A percentile compares a stretch with the other conserved stretches of the same genome.
phyloP scores from a whole-genome alignment of 2,113 vertebrate species.

The Ondatra zibethicus region DNA sequence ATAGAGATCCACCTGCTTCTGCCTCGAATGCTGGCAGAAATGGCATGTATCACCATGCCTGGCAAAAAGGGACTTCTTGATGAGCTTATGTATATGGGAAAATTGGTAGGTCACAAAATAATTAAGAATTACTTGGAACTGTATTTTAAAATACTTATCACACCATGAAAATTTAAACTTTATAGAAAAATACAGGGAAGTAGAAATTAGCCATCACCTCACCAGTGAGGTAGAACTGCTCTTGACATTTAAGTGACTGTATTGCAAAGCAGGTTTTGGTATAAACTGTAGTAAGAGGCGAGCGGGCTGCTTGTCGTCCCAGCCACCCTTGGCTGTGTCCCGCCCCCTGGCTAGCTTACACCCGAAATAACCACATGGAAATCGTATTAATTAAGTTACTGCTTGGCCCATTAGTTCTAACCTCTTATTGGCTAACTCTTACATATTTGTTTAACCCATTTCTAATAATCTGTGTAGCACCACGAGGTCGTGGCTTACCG shows the following conservation, averaged over 20 bases:
- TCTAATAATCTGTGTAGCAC: too few relatives aligned
- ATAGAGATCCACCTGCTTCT: not conserved
- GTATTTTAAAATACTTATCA: slow-evolving; percentile 26
- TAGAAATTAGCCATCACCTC: slow-evolving; percentile 35
- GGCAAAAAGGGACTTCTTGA: not conserved
- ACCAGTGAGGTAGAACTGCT: slow-evolving; percentile 6
- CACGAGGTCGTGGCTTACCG: too few relatives aligned
- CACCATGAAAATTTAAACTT: slow-evolving; percentile 9
- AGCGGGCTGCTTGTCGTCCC: too few relatives aligned
- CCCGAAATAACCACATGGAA: too few relatives aligned
- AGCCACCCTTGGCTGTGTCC: too few relatives aligned
- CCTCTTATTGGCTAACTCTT: too few relatives aligned
- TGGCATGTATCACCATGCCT: not conserved
- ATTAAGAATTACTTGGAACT: not conserved
- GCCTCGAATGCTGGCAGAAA: not conserved
- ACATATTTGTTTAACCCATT: too few relatives aligned
- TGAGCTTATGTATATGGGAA: not conserved
- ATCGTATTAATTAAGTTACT: too few relatives aligned
- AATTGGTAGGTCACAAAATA: not conserved
- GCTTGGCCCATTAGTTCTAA: too few relatives aligned
- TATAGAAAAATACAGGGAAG: slow-evolving; percentile 30
- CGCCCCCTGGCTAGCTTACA: too few relatives aligned
- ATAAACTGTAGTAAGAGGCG: too few relatives aligned
- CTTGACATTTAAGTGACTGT: slow-evolving; percentile 34
- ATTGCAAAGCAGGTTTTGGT: slow-evolving; percentile 31